A percentile compares a stretch with the other conserved stretches of the same genome.
Conservation (phyloP, 2,797 vertebrate species). For the Ptychobarbus kaznakovi region DNA sequence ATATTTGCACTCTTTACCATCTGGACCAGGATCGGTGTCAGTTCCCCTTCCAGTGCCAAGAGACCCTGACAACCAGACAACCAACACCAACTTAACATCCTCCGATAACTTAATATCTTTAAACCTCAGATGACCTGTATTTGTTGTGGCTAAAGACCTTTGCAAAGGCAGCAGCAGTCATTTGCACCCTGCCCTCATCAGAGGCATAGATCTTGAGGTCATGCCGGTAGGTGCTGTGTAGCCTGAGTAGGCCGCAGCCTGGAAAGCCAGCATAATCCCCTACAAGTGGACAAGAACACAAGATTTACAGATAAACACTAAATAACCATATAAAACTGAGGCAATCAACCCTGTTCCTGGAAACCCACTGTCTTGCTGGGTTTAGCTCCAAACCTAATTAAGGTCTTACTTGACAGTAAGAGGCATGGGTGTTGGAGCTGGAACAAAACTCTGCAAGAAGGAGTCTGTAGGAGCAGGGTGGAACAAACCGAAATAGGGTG, state of each 20-base stretch:
- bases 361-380: not conserved
- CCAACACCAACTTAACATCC: conserved; percentile 10
- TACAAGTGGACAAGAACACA: conserved; percentile 60
- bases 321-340: not conserved
- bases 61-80: conserved; percentile 82
- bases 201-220: conserved; percentile 99
- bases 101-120: conserved; percentile 13
- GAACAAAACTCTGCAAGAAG: not conserved
- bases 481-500: not conserved
- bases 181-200: conserved; percentile 96
- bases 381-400: not conserved
- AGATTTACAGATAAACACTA: not conserved
- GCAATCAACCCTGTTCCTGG: conserved; percentile 1
- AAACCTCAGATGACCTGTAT: not conserved
- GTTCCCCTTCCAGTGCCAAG: conserved; percentile 94
- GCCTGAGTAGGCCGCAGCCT: conserved; percentile 92
- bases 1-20: conserved; percentile 99
- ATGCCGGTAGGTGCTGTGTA: conserved; percentile 97
- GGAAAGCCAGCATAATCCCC: conserved; percentile 98
- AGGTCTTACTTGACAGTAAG: not conserved
- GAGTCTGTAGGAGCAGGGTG: not conserved
- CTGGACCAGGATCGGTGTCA: conserved; percentile 98
- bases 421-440: not conserved
- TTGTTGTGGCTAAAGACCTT: conserved; percentile 79
- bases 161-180: conserved; percentile 98